Percentiles rank a stretch among this genome's conserved stretches.
Evolutionary conservation across 2,888 invertebrate species (phyloP).

Genomic region (Leptodirus hochenwartii): DNA sequence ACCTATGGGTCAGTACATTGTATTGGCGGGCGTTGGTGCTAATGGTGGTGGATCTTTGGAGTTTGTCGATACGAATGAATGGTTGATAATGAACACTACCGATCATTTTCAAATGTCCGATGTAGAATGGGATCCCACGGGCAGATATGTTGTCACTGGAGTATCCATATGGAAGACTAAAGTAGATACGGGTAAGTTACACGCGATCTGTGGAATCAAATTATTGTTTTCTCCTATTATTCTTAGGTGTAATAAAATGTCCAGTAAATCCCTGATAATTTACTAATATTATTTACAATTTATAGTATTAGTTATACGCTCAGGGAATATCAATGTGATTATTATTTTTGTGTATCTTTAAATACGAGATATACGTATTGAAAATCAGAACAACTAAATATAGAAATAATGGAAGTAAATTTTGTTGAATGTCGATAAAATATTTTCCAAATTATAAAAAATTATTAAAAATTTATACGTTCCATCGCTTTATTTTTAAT

Average conservation of each 20-base stretch:
- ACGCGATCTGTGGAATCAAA: not conserved
- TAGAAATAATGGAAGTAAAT: not conserved
- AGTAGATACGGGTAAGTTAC: conserved; percentile 42
- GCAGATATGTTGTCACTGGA: conserved; percentile 87
- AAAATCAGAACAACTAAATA: not conserved
- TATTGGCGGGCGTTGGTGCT: conserved; percentile 71
- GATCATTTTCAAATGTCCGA: conserved; percentile 89
- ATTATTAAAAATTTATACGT: no score
- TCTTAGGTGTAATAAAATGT: no score
- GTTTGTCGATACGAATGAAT: conserved; percentile 90
- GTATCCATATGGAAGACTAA: conserved; percentile 93
- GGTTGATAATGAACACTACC: conserved; percentile 82
- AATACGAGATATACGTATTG: not conserved
- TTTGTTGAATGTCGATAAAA: not conserved
- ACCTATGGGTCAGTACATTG: conserved; percentile 87
- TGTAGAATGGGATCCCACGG: conserved; percentile 99
- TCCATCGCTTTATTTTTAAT: no score
- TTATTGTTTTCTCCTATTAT: not conserved
- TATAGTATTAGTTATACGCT: conserved; percentile 10
- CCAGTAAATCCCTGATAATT: no score
- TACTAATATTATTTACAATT: not conserved
- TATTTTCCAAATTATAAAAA: no score
- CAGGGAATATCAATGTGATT: conserved; percentile 9
- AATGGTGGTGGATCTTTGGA: conserved; percentile 84
- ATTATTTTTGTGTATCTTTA: not conserved